Evolutionary conservation across 2,888 invertebrate species (phyloP).

Genomic region (Acanthacorydalis orientalis): DNA sequence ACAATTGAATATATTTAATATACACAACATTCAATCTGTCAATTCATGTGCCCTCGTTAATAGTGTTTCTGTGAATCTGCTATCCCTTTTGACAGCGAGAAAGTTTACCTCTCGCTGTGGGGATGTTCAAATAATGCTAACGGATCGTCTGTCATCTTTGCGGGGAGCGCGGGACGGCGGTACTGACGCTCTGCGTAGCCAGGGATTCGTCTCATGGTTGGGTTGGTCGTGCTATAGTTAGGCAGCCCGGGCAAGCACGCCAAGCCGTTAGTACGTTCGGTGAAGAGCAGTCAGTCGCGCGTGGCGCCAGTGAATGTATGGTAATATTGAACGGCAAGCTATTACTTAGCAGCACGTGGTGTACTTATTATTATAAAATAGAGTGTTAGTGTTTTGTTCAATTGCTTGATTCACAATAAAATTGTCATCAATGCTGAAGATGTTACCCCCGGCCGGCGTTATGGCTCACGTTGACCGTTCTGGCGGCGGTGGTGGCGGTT

Average conservation of each 20-base stretch:
- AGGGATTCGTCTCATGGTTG: no score
- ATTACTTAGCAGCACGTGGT: not conserved
- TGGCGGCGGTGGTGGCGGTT: not conserved
- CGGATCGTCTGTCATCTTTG: no score
- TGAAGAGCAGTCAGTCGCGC: not conserved
- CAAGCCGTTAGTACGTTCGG: not conserved
- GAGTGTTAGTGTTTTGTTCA: no score
- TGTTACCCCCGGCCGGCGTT: slow-evolving; percentile 6
- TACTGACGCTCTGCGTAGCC: no score
- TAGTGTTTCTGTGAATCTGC: no score
- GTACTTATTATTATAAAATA: not conserved
- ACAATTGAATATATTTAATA: no score
- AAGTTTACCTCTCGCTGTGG: no score
- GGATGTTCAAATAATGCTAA: no score
- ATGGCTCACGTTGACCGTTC: not conserved
- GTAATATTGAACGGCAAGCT: not conserved
- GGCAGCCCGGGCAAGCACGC: not conserved
- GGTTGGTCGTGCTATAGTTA: not conserved
- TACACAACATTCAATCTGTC: no score
- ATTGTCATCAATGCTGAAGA: slow-evolving; percentile 3
- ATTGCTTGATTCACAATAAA: not conserved
- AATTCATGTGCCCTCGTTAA: no score
- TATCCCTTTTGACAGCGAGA: no score
- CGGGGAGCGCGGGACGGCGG: no score
- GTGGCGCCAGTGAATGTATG: not conserved